Evolutionary conservation across 2,113 vertebrate genomes (phyloP).

Genomic region (Pimephales promelas): DNA sequence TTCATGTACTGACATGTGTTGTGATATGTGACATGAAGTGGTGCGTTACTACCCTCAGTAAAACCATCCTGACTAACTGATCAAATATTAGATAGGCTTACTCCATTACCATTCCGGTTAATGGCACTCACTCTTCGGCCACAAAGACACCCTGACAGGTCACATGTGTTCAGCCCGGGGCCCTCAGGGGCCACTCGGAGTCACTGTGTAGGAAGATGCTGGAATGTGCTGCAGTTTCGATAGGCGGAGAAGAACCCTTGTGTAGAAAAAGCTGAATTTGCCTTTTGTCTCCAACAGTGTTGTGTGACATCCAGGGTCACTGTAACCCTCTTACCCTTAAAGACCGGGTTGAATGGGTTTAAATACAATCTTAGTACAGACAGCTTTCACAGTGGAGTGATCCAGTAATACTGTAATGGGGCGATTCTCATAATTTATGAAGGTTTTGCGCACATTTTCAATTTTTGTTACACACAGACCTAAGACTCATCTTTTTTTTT

Average conservation of each 20-base stretch:
- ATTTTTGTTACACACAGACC: background rate
- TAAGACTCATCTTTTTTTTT: background rate
- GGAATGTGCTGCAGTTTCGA: slow-evolving; percentile 44
- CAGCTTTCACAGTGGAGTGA: background rate
- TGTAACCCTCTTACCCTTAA: slow-evolving; percentile 9
- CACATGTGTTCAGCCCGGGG: background rate
- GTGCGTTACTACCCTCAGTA: background rate
- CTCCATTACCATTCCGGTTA: background rate
- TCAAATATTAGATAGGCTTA: background rate
- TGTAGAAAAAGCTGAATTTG: slow-evolving; percentile 4
- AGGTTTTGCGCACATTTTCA: background rate
- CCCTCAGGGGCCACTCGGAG: background rate
- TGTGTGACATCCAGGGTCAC: background rate
- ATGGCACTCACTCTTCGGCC: background rate
- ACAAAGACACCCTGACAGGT: background rate
- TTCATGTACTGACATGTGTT: background rate
- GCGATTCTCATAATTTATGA: background rate
- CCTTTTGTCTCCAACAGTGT: background rate
- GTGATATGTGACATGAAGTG: background rate
- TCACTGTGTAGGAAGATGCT: slow-evolving; percentile 40
- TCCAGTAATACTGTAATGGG: background rate
- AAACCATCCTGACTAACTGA: background rate
- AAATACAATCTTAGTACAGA: background rate
- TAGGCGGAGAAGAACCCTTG: background rate
- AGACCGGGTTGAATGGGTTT: background rate